Evolutionary conservation across 2,888 invertebrate genomes (phyloP), one percentile per base, ranked within the genome.

Genomic region (Ariolimax columbianus): DNA sequence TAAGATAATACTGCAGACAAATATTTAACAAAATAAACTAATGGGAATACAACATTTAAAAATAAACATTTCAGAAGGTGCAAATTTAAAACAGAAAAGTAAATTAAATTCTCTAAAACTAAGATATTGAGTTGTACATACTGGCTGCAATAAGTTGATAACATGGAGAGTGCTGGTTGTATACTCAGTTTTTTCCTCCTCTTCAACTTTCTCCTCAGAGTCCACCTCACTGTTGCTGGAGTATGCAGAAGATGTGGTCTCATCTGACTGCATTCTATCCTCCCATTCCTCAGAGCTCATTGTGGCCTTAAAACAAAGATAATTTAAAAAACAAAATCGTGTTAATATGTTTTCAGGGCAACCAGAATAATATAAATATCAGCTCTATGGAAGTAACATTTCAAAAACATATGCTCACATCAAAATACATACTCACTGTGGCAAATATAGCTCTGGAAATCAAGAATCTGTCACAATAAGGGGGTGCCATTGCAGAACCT

Each of bases 251-350:
- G 91, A 90, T 40, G 91, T 90, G 14, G 91, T 90, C 63, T 92
- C 91, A 70, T 93, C 93, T 0, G 92, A 91, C 84, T 93, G 92
- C 77, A 93, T 91, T 19, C 91, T 89, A 84, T 93, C 93, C 40
- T 93, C 93, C 93, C 93, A 93, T 85, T 93, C 93, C 72, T 93
- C 93, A 0, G 92, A 92, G 79, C 92, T 92, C 43, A 91, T 88
- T 11, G 89, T 88, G 26, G 86, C 89, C 91, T 90, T 82, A 14
- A 83, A 30, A 33, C 11, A 77, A 17, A 51, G 4, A 23, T 7
- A 79, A 14, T 36, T 38, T 51, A 26, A 55, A 33, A 23, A 33
- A 83, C 26, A 38, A 73, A 0, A 26, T n/a, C n/a, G n/a, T n/a
- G 14, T 47, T 47, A 47, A 47, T 9, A 6, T 47, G 47, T 9